Percentiles rank a stretch among this genome's conserved stretches.
phyloP scores from a whole-genome alignment of 2,797 vertebrate genomes.

The Helarctos malayanus region DNA sequence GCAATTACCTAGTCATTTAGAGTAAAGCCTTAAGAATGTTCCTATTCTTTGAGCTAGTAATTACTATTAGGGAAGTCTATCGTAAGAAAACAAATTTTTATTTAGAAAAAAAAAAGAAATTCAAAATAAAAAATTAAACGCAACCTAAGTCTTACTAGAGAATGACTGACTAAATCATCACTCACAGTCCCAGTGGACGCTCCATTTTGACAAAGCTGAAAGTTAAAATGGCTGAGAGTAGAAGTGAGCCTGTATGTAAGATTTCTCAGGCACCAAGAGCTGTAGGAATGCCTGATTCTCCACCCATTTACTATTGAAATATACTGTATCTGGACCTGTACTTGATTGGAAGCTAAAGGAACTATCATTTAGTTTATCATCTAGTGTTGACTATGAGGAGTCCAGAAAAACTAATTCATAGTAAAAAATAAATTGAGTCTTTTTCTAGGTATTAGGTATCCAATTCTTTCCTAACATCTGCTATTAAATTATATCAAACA shows the following conservation, averaged over 20 bases:
- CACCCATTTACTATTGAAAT: background rate
- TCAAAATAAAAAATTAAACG: conserved; percentile 48
- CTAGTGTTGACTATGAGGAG: background rate
- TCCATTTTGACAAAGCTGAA: background rate
- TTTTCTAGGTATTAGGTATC: background rate
- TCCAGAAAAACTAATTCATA: conserved; percentile 25
- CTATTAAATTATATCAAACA: background rate
- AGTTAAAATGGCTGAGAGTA: background rate
- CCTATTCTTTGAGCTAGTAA: conserved; percentile 16
- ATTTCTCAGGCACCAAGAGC: background rate
- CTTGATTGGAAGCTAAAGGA: background rate
- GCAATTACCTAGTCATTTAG: background rate
- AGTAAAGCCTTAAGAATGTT: background rate
- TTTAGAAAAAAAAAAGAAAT: background rate
- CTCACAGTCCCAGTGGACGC: background rate
- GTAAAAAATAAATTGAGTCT: background rate
- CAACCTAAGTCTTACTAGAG: background rate
- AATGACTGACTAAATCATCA: background rate
- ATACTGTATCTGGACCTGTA: background rate
- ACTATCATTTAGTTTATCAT: background rate
- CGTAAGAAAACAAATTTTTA: background rate
- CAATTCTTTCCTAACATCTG: background rate
- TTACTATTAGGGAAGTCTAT: background rate
- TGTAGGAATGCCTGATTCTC: background rate
- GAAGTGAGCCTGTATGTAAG: background rate